Conservation (phyloP, 2,888 invertebrate genomes). For the Nasonia oneida region DNA sequence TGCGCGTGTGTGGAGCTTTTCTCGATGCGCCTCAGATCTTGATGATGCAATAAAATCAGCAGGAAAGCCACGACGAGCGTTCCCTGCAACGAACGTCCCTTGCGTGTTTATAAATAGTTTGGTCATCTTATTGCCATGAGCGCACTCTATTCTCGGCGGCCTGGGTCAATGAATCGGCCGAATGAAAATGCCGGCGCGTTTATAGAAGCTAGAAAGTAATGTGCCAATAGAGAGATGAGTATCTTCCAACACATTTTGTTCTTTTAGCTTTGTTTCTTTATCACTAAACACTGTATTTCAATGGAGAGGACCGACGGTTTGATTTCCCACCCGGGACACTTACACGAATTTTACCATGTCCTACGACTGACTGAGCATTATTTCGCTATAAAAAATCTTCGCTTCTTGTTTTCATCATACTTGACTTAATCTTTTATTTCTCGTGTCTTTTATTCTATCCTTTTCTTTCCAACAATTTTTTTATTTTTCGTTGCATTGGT, state of each 20-base stretch:
- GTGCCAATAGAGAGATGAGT: conserved; percentile 55
- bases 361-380: conserved; percentile 40
- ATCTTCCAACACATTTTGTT: conserved; percentile 41
- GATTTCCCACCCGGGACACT: conserved; percentile 14
- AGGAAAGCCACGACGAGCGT: conserved; percentile 55
- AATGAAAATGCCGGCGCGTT: conserved; percentile 54
- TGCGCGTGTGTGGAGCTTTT: conserved; percentile 13
- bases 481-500: conserved; percentile 7
- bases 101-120: conserved; percentile 69
- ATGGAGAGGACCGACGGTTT: conserved; percentile 6
- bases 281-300: conserved; percentile 10
- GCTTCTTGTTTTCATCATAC: conserved; percentile 7
- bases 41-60: conserved; percentile 61
- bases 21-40: conserved; percentile 47
- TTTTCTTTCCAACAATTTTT: not conserved
- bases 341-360: conserved; percentile 4
- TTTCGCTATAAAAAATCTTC: conserved; percentile 25
- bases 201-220: conserved; percentile 50
- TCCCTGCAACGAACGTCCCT: conserved; percentile 61
- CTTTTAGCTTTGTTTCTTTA: conserved; percentile 41
- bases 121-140: conserved; percentile 65
- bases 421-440: not conserved
- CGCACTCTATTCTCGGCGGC: conserved; percentile 76
- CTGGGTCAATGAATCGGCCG: conserved; percentile 78
- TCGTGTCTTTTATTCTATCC: not conserved